A percentile compares a stretch with the other conserved stretches of the same genome.
Evolutionary conservation across 2,888 invertebrate species (phyloP).

Genomic region (Drosophila antonietae): DNA sequence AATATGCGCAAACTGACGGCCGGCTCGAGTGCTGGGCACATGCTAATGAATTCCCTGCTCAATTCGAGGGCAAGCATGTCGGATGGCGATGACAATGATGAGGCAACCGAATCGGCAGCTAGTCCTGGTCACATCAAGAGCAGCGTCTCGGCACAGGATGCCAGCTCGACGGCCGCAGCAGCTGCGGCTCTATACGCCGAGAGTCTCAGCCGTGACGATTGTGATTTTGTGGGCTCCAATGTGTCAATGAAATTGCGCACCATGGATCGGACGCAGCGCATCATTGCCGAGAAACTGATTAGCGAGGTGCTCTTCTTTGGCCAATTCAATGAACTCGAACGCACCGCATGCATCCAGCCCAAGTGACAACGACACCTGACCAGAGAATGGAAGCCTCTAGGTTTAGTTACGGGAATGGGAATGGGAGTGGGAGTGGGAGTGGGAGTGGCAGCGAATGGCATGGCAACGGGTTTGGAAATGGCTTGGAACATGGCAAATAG

Average conservation of each 20-base stretch:
- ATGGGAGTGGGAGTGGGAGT: slow-evolving; percentile 13
- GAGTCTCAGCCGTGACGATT: slow-evolving; percentile 80
- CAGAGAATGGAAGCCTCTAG: slow-evolving; percentile 49
- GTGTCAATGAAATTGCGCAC: slow-evolving; percentile 82
- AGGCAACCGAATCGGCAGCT: slow-evolving; percentile 70
- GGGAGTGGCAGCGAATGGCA: slow-evolving; percentile 22
- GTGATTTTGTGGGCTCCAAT: slow-evolving; percentile 83
- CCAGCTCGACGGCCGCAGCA: slow-evolving; percentile 71
- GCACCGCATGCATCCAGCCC: slow-evolving; percentile 82
- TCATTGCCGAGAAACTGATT: slow-evolving; percentile 83
- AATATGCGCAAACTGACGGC: slow-evolving; percentile 79
- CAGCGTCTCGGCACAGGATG: slow-evolving; percentile 71
- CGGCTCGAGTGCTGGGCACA: slow-evolving; percentile 71
- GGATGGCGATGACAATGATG: slow-evolving; percentile 70
- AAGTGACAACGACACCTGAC: slow-evolving; percentile 79
- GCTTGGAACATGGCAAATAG: slow-evolving; percentile 68
- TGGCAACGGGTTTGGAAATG: slow-evolving; percentile 27
- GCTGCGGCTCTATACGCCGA: slow-evolving; percentile 81
- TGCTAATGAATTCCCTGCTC: slow-evolving; percentile 80
- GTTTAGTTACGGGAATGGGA: slow-evolving; percentile 17
- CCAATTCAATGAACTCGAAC: slow-evolving; percentile 83
- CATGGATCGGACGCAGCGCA: slow-evolving; percentile 83
- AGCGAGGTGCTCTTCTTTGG: slow-evolving; percentile 83
- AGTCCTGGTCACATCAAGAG: slow-evolving; percentile 73
- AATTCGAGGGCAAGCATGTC: slow-evolving; percentile 80